phyloP scores from a whole-genome alignment of 1,140 invertebrate genomes.

The Eciton burchellii region DNA sequence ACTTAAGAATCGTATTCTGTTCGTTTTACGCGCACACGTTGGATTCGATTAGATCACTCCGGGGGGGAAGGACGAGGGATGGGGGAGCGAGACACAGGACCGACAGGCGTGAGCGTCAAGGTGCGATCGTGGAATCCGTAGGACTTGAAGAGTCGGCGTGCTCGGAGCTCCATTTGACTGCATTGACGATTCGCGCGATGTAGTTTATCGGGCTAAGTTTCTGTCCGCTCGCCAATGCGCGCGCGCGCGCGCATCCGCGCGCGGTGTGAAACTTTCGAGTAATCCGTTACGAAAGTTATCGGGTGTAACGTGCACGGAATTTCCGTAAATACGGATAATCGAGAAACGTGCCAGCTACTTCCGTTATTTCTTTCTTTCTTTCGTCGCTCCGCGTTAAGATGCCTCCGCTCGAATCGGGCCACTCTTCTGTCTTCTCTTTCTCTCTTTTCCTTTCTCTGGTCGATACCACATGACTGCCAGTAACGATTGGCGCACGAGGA shows the following conservation, averaged over 20 bases:
- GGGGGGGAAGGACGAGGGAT: not conserved
- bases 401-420: conserved; percentile 6
- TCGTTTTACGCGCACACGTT: not conserved
- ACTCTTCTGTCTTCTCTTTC: not conserved
- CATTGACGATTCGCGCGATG: conserved; percentile 70
- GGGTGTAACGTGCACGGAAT: conserved; percentile 80
- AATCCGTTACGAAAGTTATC: conserved; percentile 81
- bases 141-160: conserved; percentile 33
- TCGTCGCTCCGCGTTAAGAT: not conserved
- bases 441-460: not conserved
- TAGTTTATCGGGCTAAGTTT: conserved; percentile 69
- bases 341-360: conserved; percentile 68
- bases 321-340: conserved; percentile 79
- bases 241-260: conserved; percentile 13
- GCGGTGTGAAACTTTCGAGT: conserved; percentile 76
- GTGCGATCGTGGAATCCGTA: conserved; percentile 39
- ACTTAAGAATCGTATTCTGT: not conserved
- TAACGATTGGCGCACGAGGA: conserved; percentile 47
- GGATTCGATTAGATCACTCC: conserved; percentile 13
- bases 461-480: conserved; percentile 15
- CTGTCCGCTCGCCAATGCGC: conserved; percentile 42
- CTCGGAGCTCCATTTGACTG: conserved; percentile 70
- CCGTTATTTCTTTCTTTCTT: conserved; percentile 44
- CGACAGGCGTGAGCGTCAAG: conserved; percentile 26
- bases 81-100: not conserved